These are phyloP conservation scores for Alectoris magna DNA, from an alignment of 2,797 vertebrate genomes.

Conservation along the genomic window DNA sequence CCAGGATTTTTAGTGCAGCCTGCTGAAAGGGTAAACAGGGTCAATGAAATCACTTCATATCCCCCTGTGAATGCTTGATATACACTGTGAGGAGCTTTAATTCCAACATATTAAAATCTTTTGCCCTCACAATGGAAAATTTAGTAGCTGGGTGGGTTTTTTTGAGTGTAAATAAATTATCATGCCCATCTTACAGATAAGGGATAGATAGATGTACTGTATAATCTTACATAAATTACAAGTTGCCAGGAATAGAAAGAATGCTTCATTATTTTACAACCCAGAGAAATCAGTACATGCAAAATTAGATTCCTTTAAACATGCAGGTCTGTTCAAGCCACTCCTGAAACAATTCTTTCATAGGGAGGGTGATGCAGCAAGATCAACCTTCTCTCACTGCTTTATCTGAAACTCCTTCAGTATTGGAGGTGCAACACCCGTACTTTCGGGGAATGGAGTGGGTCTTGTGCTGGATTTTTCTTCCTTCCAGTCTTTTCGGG, in stretches of 20 bases:
- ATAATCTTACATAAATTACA: conserved; percentile 23
- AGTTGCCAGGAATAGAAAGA: conserved; percentile 41
- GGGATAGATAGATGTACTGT: conserved; percentile 5
- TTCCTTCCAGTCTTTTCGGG: neutral
- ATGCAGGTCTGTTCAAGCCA: conserved; percentile 40
- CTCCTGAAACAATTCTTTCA: neutral
- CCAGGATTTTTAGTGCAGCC: neutral
- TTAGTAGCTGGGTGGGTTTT: neutral
- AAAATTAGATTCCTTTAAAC: conserved; percentile 53
- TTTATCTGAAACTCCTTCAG: neutral
- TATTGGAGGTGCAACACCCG: neutral
- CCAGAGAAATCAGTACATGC: conserved; percentile 38
- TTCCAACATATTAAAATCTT: neutral
- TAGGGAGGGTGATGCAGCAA: neutral
- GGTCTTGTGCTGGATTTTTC: neutral
- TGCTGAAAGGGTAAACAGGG: neutral
- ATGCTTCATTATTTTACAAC: conserved; percentile 53
- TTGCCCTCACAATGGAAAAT: conserved; percentile 9
- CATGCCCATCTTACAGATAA: conserved; percentile 40
- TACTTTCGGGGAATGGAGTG: neutral
- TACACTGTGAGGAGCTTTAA: neutral
- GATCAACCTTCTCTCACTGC: neutral
- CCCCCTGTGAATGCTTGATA: neutral
- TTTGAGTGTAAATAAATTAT: conserved; percentile 53
- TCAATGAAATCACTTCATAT: neutral